Conservation (phyloP, 2,113 vertebrate species). For the Eonycteris spelaea region DNA sequence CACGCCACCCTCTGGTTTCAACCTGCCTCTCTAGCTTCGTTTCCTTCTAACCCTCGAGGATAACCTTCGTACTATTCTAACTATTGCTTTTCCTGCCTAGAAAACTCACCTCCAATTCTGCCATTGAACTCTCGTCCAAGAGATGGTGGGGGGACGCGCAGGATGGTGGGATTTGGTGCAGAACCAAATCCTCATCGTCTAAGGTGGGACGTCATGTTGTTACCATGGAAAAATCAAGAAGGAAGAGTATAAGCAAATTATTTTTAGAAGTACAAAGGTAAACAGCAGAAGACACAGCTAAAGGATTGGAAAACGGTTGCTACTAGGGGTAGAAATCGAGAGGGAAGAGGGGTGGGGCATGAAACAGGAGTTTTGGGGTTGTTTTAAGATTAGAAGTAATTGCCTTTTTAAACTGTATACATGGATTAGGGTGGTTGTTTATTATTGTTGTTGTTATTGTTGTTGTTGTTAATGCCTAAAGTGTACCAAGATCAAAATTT, state of each 20-base stretch:
- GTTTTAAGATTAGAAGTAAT: not conserved
- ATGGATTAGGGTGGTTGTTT: not conserved
- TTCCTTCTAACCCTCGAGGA: not conserved
- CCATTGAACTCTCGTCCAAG: not conserved
- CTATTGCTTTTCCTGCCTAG: not conserved
- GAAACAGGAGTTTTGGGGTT: not conserved
- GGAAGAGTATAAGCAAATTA: not conserved
- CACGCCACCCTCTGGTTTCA: not conserved
- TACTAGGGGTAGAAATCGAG: not conserved
- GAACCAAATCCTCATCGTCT: not conserved
- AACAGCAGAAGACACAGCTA: not conserved
- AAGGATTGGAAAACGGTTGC: not conserved
- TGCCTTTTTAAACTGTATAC: not conserved
- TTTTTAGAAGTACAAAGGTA: not conserved
- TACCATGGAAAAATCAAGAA: not conserved
- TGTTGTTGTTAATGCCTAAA: not conserved
- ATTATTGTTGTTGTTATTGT: not conserved
- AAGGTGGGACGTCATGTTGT: not conserved
- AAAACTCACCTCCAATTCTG: not conserved
- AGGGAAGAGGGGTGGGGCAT: accelerated
- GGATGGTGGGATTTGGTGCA: not conserved
- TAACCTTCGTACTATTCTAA: not conserved
- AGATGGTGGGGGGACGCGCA: not conserved
- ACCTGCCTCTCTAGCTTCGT: not conserved
- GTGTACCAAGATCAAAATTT: not conserved